These are phyloP conservation scores for Matsumyia berberina DNA, from an alignment of 2,888 invertebrate species.

Conservation along the genomic window DNA sequence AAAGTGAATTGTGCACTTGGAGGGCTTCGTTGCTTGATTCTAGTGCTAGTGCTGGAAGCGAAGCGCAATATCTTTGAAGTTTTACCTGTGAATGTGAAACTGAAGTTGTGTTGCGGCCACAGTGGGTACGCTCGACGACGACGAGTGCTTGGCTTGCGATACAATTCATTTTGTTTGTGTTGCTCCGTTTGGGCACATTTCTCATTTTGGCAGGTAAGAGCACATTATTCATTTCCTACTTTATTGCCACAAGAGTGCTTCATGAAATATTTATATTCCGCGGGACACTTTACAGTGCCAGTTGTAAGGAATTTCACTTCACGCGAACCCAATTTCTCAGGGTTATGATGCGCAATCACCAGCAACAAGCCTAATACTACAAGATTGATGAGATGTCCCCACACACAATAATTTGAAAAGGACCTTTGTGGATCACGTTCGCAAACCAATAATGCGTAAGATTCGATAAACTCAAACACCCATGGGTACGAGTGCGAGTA, in stretches of 20 bases:
- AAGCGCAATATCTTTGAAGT: slow-evolving; percentile 28
- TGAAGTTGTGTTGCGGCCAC: slow-evolving; percentile 33
- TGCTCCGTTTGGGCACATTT: slow-evolving; percentile 27
- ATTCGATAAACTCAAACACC: slow-evolving; percentile 51
- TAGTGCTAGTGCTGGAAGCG: slow-evolving; percentile 18
- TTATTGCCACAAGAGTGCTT: not conserved
- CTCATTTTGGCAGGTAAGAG: slow-evolving; percentile 29
- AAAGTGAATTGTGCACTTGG: slow-evolving; percentile 67
- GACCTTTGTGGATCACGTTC: slow-evolving; percentile 39
- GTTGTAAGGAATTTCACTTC: not conserved
- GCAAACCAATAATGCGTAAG: slow-evolving; percentile 58
- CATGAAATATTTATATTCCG: slow-evolving; percentile 13
- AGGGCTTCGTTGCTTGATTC: slow-evolving; percentile 57
- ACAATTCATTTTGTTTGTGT: slow-evolving; percentile 40
- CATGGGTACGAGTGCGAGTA: slow-evolving; percentile 1
- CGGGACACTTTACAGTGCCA: too few species aligned
- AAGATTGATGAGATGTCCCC: slow-evolving; percentile 51
- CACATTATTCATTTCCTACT: slow-evolving; percentile 10
- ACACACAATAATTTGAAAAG: slow-evolving; percentile 22
- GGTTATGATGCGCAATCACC: slow-evolving; percentile 18
- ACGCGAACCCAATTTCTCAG: slow-evolving; percentile 19
- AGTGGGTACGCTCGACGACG: not conserved
- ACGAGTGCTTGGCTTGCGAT: too few species aligned
- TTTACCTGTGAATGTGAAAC: slow-evolving; percentile 30
- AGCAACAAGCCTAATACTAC: slow-evolving; percentile 28